Evolutionary conservation across 1,140 invertebrate species (phyloP), one percentile per base, ranked within the genome.

Genomic region (Panonychus citri): DNA sequence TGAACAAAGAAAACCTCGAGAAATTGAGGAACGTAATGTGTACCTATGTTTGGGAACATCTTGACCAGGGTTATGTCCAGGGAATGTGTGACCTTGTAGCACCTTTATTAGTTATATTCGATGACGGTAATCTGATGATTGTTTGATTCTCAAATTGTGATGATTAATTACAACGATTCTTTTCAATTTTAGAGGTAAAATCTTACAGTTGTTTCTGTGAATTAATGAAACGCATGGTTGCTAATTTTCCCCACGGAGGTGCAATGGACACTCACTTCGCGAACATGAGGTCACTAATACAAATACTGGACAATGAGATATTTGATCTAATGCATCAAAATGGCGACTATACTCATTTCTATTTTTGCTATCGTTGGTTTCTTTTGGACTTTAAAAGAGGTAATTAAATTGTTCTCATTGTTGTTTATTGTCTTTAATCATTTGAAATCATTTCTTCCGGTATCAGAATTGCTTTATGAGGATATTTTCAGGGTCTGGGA

Each of bases 281-380:
- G 28, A 91, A 94, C 68, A 90, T 94, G 85, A 77, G 86, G 72
- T 83, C 69, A 55, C 65, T 77, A 4, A 75, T 77, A 53, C 75
- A 76, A 67, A 89, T 95, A 60, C 71, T 94, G 55, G 89, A 95
- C 71, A 80, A 81, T 19, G 87, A 94, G 70, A 76, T 95, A 71
- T 93, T 87, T 73, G 83, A 91, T 61, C 72, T 90, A 63, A 90
- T 94, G 82, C 84, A 90, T 69, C 80, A 83, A 57, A 84, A 90
- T 69, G 86, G 86, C 12, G 90, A 95, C 69, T 93, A 88, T 69
- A 91, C 87, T 17, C 87, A 95, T 69, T 91, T 94, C 70, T 95
- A 93, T 70, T 95, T 95, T 72, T 93, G 87, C 67, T 95, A 95
- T 69, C 78, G 89, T 53, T 95, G 90, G 90, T 82, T 83, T 66